These are phyloP conservation scores for Calyptommatus sinebrachiatus DNA, from an alignment of 2,113 vertebrate species.

Conservation along the genomic window DNA sequence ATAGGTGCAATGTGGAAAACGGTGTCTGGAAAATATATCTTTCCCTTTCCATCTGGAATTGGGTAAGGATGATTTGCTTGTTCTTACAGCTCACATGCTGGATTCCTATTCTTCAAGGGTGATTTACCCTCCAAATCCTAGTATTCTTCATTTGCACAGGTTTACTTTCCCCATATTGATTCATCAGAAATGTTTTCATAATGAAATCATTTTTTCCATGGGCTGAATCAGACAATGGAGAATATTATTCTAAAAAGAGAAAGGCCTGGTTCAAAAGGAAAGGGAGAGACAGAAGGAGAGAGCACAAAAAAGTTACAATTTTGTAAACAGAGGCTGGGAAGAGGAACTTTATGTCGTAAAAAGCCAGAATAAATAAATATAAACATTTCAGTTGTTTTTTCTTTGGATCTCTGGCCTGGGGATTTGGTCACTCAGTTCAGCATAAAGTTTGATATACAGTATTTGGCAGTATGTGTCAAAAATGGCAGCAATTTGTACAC, in stretches of 20 bases:
- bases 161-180: conserved; percentile 59
- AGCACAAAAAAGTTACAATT: conserved; percentile 67
- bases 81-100: conserved; percentile 56
- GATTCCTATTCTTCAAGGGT: conserved; percentile 49
- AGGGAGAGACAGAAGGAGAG: neutral
- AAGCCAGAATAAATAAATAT: conserved; percentile 49
- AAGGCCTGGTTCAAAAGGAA: conserved; percentile 68
- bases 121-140: conserved; percentile 62
- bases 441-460: conserved; percentile 14
- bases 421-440: conserved; percentile 39
- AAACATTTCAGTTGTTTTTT: conserved; percentile 45
- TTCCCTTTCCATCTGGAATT: conserved; percentile 61
- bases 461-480: conserved; percentile 6
- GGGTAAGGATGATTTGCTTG: conserved; percentile 60
- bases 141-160: conserved; percentile 36
- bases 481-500: neutral
- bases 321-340: conserved; percentile 75
- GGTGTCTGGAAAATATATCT: conserved; percentile 61
- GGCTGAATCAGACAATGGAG: conserved; percentile 49
- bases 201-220: conserved; percentile 75
- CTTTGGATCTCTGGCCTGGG: neutral
- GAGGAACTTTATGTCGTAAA: conserved; percentile 56
- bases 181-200: conserved; percentile 65
- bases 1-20: conserved; percentile 53
- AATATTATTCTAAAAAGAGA: conserved; percentile 72